Base-by-base conservation (phyloP, 2,113 vertebrate species). In the Crocuta crocuta region DNA sequence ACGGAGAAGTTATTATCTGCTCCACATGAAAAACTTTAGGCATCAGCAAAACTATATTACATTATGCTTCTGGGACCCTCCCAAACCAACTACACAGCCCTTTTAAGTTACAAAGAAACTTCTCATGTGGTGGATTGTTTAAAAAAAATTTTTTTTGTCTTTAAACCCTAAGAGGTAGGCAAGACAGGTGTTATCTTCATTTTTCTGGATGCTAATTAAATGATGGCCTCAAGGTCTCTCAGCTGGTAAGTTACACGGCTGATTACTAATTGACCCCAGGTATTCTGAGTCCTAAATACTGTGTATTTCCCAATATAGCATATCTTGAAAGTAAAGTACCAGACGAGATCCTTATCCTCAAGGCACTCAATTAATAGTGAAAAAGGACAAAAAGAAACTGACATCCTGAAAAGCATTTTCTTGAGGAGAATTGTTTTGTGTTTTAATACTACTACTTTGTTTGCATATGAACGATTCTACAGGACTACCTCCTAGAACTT, bases 401-500 rank as follows among this genome's bases (percentile, higher is more conserved):
- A 86, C 2, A 17, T 31, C 5, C 6, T 74, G 90, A 39, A 94
- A 91, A 95, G 45, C 10, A 53, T 12, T 55, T 81, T 73, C 48
- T 63, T 53, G 43, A 74, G 45, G 85, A 81, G 10, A 94, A 50
- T n/a, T 53, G 9, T 65, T 50, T n/a, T 90, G 8, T 65, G 13
- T n/a, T 84, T 84, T 89, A 24, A 17, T 48, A 76, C 11, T 31
- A 81, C 33, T 55, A 28, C 39, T 70, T 70, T 9, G 48, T 78
- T 78, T 93, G n/a, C 45, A 53, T 79, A 45, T 97, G 31, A 98
- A n/a, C 21, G 86, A 91, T 93, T 96, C 71, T 68, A 58, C 0
- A 61, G 19, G 31, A 82, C 11, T 74, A 11, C 35, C 86, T 39
- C 31, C 35, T 39, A 55, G 48, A 86, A 79, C 8, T 61, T 33